phyloP scores from a whole-genome alignment of 2,113 vertebrate species.

The Morone chrysops region DNA sequence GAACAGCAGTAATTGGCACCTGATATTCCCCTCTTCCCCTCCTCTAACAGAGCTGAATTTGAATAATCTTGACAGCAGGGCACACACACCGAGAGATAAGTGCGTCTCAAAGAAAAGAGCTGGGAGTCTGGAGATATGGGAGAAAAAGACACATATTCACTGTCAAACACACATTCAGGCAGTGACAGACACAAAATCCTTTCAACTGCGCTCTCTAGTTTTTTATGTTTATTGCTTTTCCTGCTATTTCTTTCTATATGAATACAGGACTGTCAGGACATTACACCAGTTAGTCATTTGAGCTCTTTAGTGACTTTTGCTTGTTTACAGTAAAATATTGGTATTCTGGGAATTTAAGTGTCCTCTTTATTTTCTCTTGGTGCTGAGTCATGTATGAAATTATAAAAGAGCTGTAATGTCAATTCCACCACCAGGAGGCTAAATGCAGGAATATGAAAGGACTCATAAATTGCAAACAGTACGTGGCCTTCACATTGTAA shows the following conservation, averaged over 20 bases:
- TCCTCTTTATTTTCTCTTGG: too few species aligned
- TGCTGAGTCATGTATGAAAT: too few species aligned
- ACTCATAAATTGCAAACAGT: not conserved
- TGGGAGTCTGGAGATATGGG: constrained; percentile 22
- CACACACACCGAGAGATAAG: constrained; percentile 42
- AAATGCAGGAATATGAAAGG: not conserved
- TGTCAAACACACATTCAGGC: constrained; percentile 12
- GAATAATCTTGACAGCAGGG: constrained; percentile 57
- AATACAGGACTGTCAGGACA: not conserved
- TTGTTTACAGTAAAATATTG: too few species aligned
- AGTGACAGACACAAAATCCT: constrained; percentile 24
- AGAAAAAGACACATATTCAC: constrained; percentile 25
- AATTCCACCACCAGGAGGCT: too few species aligned
- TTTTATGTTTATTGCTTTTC: constrained; percentile 11
- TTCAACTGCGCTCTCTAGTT: not conserved
- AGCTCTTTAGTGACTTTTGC: too few species aligned
- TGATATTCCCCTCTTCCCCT: constrained; percentile 49
- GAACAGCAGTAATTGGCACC: constrained; percentile 68
- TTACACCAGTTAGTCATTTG: too few species aligned
- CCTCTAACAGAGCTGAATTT: constrained; percentile 42
- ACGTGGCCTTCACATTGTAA: not conserved
- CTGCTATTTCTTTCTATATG: too few species aligned
- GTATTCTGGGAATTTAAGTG: too few species aligned
- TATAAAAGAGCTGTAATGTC: too few species aligned
- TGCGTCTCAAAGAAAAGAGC: constrained; percentile 42